Evolutionary conservation across 2,113 vertebrate species (phyloP).

Genomic region (Tragelaphus imberbis): DNA sequence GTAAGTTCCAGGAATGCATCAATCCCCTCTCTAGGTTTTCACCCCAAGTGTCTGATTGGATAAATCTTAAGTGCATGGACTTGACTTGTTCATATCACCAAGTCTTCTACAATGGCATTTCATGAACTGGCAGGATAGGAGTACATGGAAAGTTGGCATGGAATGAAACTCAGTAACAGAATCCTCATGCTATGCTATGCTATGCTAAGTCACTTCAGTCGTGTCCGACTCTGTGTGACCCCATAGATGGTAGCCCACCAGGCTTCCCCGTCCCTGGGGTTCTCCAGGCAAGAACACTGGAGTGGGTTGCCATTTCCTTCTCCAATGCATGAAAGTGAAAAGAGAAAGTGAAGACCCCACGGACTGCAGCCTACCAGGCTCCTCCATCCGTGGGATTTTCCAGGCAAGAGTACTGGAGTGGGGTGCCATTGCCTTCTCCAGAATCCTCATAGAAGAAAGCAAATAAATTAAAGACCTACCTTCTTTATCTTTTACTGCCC

Average conservation of each 20-base stretch:
- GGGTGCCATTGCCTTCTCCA: neutral
- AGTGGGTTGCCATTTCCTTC: no score
- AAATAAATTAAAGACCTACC: neutral
- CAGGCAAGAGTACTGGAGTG: no score
- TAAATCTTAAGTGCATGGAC: neutral
- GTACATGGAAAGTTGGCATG: neutral
- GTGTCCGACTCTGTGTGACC: no score
- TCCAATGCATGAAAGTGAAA: no score
- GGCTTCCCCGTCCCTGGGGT: no score
- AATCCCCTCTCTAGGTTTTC: neutral
- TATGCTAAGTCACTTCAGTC: no score
- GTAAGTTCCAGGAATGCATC: neutral
- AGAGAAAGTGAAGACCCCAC: no score
- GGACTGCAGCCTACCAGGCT: no score
- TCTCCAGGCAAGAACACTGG: no score
- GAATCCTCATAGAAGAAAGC: neutral
- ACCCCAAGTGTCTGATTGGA: neutral
- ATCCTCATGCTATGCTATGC: neutral
- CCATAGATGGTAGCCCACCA: no score
- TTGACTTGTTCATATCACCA: neutral
- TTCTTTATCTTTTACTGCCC: neutral
- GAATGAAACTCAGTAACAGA: conserved; percentile 36
- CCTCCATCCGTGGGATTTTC: no score
- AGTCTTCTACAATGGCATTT: neutral
- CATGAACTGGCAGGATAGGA: neutral